Evolutionary conservation across 2,888 invertebrate species (phyloP).

Genomic region (Hartigia nigra): DNA sequence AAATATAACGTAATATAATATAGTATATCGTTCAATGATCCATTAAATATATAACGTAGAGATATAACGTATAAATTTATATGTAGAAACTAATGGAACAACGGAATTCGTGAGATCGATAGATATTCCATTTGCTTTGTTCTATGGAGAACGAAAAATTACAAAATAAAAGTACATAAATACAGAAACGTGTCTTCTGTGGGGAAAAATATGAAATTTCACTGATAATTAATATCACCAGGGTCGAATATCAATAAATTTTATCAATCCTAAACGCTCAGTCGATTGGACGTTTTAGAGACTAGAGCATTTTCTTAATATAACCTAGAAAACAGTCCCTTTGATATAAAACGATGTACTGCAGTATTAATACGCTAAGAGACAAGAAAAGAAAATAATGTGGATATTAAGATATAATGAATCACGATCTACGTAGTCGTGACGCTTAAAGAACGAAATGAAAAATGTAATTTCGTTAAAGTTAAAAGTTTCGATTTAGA

Average conservation of each 20-base stretch:
- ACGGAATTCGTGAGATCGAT: slow-evolving; percentile 28
- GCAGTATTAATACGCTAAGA: slow-evolving; percentile 61
- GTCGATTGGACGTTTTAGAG: not conserved
- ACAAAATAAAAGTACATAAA: not conserved
- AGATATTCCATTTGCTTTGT: not conserved
- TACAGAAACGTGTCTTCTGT: not conserved
- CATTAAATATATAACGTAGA: slow-evolving; percentile 6
- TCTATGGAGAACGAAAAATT: not conserved
- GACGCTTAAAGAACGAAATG: not conserved
- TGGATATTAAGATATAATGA: not conserved
- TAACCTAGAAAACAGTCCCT: not conserved
- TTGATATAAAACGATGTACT: slow-evolving; percentile 50
- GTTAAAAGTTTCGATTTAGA: not conserved
- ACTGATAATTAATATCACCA: not conserved
- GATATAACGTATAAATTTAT: slow-evolving; percentile 1
- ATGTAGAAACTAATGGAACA: slow-evolving; percentile 19
- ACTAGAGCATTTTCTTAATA: not conserved
- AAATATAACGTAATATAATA: not conserved
- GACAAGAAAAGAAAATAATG: not conserved
- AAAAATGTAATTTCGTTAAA: not conserved
- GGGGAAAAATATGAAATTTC: not conserved
- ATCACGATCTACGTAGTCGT: not conserved
- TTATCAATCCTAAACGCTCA: not conserved
- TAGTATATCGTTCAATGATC: slow-evolving; percentile 3
- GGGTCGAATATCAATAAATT: not conserved